Conservation (phyloP, 2,797 vertebrate species). For the Borostomias antarcticus region DNA sequence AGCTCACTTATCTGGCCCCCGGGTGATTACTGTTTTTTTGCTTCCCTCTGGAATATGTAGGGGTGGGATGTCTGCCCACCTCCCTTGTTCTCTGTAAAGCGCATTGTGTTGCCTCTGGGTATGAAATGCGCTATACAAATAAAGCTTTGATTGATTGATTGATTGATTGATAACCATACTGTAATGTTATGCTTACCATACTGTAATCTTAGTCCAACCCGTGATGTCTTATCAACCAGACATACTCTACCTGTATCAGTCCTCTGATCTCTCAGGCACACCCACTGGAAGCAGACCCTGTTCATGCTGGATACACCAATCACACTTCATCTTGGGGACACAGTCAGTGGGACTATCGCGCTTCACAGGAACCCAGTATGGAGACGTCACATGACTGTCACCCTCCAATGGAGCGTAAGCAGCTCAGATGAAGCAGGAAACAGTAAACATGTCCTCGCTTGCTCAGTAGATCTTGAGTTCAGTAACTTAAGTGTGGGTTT, state of each 20-base stretch:
- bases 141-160: too few relatives aligned
- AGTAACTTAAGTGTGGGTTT: neutral
- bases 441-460: constrained; percentile 16
- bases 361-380: constrained; percentile 80
- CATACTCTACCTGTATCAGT: neutral
- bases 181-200: too few relatives aligned
- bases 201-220: too few relatives aligned
- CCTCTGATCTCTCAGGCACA: constrained; percentile 56
- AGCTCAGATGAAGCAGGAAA: constrained; percentile 45
- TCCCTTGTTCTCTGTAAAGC: too few relatives aligned
- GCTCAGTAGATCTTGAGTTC: neutral
- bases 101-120: too few relatives aligned
- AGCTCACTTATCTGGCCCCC: too few relatives aligned
- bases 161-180: too few relatives aligned
- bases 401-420: constrained; percentile 74
- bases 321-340: constrained; percentile 61
- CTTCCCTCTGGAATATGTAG: too few relatives aligned
- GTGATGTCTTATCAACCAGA: too few relatives aligned
- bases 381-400: constrained; percentile 82
- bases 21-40: too few relatives aligned
- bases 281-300: constrained; percentile 87
- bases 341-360: constrained; percentile 65
- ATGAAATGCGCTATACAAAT: too few relatives aligned
- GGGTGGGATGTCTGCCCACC: too few relatives aligned
- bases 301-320: constrained; percentile 82